phyloP scores from a whole-genome alignment of 2,888 invertebrate species.

The Rotaria macrura region DNA sequence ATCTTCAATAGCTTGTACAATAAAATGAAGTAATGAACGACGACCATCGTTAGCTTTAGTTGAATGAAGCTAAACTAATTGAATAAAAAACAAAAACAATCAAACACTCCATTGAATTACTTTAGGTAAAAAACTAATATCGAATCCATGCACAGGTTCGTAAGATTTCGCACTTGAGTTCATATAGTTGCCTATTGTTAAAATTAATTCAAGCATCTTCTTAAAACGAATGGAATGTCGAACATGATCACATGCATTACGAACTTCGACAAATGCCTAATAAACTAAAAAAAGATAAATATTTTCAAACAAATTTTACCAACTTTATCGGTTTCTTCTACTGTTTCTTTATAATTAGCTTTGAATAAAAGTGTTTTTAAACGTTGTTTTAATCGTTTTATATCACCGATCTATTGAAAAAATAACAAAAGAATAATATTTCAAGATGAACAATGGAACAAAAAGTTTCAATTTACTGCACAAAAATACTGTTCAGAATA shows the following conservation, averaged over 20 bases:
- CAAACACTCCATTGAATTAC: slow-evolving; percentile 50
- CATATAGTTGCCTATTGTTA: slow-evolving; percentile 88
- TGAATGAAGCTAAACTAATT: slow-evolving; percentile 46
- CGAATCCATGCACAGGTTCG: slow-evolving; percentile 78
- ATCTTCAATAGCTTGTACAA: slow-evolving; percentile 73
- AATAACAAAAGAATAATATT: not conserved
- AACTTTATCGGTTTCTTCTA: slow-evolving; percentile 19
- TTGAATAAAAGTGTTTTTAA: slow-evolving; percentile 11
- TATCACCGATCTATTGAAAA: not conserved
- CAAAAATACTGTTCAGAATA: slow-evolving; percentile 14
- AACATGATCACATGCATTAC: slow-evolving; percentile 75
- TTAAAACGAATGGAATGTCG: slow-evolving; percentile 78
- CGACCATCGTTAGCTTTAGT: slow-evolving; percentile 81
- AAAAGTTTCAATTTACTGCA: not conserved
- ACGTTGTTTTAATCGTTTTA: slow-evolving; percentile 12
- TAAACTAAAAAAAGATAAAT: not conserved
- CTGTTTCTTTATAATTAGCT: not conserved
- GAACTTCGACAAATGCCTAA: not conserved
- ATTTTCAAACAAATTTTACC: not conserved
- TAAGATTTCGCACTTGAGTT: slow-evolving; percentile 86
- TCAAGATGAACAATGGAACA: not conserved
- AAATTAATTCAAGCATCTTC: slow-evolving; percentile 72
- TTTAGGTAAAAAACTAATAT: slow-evolving; percentile 87
- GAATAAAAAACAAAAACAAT: not conserved
- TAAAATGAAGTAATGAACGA: slow-evolving; percentile 77